phyloP scores from a whole-genome alignment of 37 sponge, comb jelly and placozoan genomes.

The Beroe ovata region DNA sequence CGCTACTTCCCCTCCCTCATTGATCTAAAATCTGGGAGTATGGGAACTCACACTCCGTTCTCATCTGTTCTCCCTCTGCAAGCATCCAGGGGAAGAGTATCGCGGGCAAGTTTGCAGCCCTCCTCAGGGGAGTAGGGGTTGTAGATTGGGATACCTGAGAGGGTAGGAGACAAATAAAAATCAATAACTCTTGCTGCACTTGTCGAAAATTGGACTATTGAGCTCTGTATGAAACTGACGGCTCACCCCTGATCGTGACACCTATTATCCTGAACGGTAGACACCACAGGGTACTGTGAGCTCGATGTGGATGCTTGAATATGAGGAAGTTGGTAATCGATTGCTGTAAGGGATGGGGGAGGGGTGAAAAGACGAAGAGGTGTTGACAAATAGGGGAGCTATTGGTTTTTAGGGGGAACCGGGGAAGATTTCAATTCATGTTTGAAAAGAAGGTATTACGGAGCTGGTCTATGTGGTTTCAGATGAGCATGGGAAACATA shows the following conservation, averaged over 20 bases:
- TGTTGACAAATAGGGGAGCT: no score
- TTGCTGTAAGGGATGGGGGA: no score
- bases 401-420: no score
- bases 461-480: no score
- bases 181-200: no score
- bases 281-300: slow-evolving; percentile 1
- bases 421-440: neutral
- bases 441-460: no score
- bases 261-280: slow-evolving; percentile 31
- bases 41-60: slow-evolving; percentile 45
- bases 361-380: no score
- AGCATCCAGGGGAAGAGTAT: neutral
- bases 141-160: slow-evolving; percentile 36
- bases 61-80: slow-evolving; percentile 26
- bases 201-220: no score
- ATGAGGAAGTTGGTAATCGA: neutral
- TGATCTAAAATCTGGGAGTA: no score
- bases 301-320: neutral
- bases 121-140: slow-evolving; percentile 37
- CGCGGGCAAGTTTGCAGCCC: neutral
- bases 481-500: no score
- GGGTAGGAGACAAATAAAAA: neutral
- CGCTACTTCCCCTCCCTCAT: no score
- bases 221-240: no score
- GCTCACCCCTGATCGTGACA: slow-evolving; percentile 28